A percentile compares a stretch with the other conserved stretches of the same genome.
phyloP scores from a whole-genome alignment of 2,888 invertebrate species.

The Ceratothoa steindachneri region DNA sequence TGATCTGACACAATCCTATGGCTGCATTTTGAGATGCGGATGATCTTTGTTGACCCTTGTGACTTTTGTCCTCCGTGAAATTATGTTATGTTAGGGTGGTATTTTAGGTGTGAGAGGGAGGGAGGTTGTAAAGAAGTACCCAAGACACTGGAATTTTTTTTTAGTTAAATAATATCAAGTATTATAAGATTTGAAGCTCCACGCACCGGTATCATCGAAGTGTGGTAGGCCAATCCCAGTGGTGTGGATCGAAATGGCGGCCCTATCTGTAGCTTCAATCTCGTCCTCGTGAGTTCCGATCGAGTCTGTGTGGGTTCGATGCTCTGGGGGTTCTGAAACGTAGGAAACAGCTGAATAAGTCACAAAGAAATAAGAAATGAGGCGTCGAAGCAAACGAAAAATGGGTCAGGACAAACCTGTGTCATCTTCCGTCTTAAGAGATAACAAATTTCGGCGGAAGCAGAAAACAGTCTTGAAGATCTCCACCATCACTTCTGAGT shows the following conservation, averaged over 20 bases:
- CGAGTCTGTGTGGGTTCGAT: neutral
- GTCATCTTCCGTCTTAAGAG: conserved; percentile 28
- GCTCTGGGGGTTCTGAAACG: neutral
- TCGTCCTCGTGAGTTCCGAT: neutral
- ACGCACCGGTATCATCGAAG: neutral
- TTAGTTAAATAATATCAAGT: too few species aligned
- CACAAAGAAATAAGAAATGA: too few species aligned
- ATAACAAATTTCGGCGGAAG: conserved; percentile 25
- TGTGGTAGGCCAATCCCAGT: neutral
- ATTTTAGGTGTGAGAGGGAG: too few species aligned
- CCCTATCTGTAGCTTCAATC: neutral
- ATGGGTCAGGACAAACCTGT: neutral
- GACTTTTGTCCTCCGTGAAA: too few species aligned
- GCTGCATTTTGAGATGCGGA: too few species aligned
- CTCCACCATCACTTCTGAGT: conserved; percentile 36
- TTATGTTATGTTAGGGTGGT: too few species aligned
- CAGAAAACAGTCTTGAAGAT: conserved; percentile 32
- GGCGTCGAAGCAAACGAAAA: neutral
- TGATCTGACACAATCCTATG: too few species aligned
- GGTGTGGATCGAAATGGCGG: neutral
- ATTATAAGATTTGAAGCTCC: too few species aligned
- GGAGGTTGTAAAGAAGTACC: too few species aligned
- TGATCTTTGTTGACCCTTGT: too few species aligned
- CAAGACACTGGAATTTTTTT: too few species aligned
- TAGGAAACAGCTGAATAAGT: too few species aligned